Evolutionary conservation across 2,113 vertebrate genomes (phyloP).

Genomic region (Grus americana): DNA sequence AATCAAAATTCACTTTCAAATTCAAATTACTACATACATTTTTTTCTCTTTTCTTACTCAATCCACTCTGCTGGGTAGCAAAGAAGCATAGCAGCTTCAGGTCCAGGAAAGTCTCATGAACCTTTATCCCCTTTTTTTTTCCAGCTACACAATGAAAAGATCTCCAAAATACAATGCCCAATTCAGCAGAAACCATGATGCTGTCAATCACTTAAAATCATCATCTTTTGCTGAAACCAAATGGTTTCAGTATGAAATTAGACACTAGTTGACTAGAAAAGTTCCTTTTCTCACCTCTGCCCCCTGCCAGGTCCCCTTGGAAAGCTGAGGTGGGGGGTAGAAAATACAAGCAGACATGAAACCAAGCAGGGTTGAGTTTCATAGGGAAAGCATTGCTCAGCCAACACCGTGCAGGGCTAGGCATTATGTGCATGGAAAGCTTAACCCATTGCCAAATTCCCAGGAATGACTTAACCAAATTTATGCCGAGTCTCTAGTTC

Average conservation of each 20-base stretch:
- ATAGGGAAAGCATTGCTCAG: neutral
- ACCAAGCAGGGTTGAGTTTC: neutral
- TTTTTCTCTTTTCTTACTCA: neutral
- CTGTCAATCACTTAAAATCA: neutral
- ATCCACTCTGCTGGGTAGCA: neutral
- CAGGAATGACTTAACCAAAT: neutral
- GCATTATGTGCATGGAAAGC: neutral
- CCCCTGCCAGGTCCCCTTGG: neutral
- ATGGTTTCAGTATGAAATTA: neutral
- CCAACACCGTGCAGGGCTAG: neutral
- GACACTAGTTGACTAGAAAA: neutral
- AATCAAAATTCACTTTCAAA: slow-evolving; percentile 40
- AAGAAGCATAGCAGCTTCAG: neutral
- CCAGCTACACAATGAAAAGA: neutral
- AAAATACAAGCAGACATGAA: neutral
- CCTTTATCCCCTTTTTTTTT: neutral
- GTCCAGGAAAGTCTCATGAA: neutral
- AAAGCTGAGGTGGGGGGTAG: neutral
- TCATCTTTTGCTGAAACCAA: neutral
- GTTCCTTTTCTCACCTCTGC: neutral
- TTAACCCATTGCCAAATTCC: neutral
- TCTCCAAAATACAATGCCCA: neutral
- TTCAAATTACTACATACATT: neutral
- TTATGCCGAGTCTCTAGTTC: neutral
- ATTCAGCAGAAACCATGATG: neutral